These are phyloP conservation scores for Cheirogaleus medius DNA, from an alignment of 2,113 vertebrate species.

Conservation along the genomic window DNA sequence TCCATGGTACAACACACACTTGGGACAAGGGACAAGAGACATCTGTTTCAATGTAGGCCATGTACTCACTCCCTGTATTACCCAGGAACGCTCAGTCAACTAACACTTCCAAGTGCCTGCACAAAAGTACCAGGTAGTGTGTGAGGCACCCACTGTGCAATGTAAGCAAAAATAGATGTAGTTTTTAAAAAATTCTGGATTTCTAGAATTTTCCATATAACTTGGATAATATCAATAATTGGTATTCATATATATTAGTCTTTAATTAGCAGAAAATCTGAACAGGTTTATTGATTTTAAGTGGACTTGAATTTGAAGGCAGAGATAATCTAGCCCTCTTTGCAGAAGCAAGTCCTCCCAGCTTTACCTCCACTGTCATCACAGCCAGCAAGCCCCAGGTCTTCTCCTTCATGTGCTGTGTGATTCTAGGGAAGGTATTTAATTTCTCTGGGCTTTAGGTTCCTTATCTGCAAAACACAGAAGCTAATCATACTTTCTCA, in stretches of 20 bases:
- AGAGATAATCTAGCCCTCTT: too few species aligned
- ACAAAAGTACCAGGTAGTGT: background rate
- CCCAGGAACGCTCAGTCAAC: too few species aligned
- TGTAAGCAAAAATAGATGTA: background rate
- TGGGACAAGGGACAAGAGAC: background rate
- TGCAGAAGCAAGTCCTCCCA: fast-evolving
- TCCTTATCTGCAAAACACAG: background rate
- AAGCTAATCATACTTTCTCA: background rate
- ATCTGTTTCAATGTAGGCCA: background rate
- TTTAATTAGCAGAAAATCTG: background rate
- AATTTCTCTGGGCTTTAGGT: background rate
- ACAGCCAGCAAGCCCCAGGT: background rate
- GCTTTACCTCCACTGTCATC: too few species aligned
- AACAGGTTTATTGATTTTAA: background rate
- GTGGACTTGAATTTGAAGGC: background rate
- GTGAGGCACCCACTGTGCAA: background rate
- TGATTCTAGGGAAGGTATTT: background rate
- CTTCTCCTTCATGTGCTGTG: too few species aligned
- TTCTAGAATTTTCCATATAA: background rate
- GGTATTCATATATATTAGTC: background rate
- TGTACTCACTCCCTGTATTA: background rate
- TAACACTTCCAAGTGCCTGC: too few species aligned
- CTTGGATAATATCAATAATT: background rate
- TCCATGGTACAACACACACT: background rate
- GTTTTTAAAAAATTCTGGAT: background rate